Base-by-base conservation (phyloP, 2,113 vertebrate genomes). In the Amphiprion ocellaris region DNA sequence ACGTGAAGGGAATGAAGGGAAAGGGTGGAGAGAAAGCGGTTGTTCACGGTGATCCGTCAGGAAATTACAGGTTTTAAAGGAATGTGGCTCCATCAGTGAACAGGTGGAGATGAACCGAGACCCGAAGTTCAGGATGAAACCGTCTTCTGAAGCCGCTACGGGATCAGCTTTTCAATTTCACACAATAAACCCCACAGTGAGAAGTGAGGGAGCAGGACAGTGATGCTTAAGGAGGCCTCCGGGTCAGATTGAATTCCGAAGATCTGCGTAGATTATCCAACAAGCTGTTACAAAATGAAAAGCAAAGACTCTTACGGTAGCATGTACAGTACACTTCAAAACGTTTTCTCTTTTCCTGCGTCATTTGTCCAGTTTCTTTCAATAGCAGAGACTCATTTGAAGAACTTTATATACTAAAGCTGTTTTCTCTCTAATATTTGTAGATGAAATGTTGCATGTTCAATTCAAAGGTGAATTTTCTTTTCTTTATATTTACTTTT, bases 1-100 rank as follows among this genome's bases (percentile, higher is more conserved):
- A 21, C 21, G 39, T 8, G 16, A 9, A 44, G 17, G 26, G 64
- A 76, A 74, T 53, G 8, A 64, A 24, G 50, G 64, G 54, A 39
- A 61, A 19, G 16, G 19, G 0, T 2, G 23, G 19, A 41, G 16
- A 64, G 2, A 39, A 15, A 30, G 24, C 28, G 4, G 7, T 4
- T 21, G 37, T 75, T 55, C 21, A 3, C 6, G 0, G 11, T 74
- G 59, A 87, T 75, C 70, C 59, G 5, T 37, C 82, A 78, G 89
- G 89, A 88, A 83, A 90, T 86, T 59, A 69, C 56, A 75, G 21
- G 62, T 74, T 77, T 53, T 11, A 54, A 2, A 79, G 72, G 84
- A 84, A 86, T 72, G 72, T 2, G 16, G n/a, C 0, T 69, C 21
- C 33, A 58, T 28, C 21, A 26, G 68, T 8, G 30, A 16, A 26